Conservation (phyloP, 2,113 vertebrate species). For the Ibidorhyncha struthersii region DNA sequence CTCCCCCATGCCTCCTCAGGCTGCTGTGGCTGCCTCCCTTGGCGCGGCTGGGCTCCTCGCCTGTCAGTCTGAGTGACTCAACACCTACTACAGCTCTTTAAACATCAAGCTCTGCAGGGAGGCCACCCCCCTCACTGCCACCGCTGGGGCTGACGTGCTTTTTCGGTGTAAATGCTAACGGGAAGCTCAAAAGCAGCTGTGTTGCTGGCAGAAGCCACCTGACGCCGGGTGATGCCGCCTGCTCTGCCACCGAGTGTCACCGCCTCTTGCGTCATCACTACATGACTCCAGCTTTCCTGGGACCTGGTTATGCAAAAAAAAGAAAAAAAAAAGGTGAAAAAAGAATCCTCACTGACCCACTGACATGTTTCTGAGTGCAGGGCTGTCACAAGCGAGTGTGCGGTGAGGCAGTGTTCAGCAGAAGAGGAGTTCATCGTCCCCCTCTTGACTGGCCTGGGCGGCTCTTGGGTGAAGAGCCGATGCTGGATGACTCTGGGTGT, state of each 20-base stretch:
- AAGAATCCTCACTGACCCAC: background rate
- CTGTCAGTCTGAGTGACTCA: background rate
- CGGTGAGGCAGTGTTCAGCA: background rate
- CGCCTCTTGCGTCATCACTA: background rate
- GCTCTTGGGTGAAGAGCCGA: background rate
- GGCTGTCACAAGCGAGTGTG: background rate
- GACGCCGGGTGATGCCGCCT: background rate
- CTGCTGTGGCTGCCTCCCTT: background rate
- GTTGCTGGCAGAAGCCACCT: background rate
- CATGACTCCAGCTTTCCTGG: background rate
- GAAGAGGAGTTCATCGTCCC: background rate
- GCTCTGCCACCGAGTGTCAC: background rate
- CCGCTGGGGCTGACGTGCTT: accelerated
- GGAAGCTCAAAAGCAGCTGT: background rate
- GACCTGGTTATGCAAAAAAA: background rate
- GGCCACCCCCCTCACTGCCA: background rate
- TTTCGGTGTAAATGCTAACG: background rate
- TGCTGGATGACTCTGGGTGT: accelerated
- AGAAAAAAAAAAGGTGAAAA: too few species aligned
- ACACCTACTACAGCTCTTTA: background rate
- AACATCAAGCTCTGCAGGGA: accelerated
- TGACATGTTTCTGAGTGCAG: background rate
- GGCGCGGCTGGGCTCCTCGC: accelerated
- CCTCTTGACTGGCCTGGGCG: background rate
- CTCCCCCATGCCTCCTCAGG: background rate